A percentile compares a stretch with the other conserved stretches of the same genome.
Conservation (phyloP, 2,113 vertebrate genomes). For the Lutjanus erythropterus region DNA sequence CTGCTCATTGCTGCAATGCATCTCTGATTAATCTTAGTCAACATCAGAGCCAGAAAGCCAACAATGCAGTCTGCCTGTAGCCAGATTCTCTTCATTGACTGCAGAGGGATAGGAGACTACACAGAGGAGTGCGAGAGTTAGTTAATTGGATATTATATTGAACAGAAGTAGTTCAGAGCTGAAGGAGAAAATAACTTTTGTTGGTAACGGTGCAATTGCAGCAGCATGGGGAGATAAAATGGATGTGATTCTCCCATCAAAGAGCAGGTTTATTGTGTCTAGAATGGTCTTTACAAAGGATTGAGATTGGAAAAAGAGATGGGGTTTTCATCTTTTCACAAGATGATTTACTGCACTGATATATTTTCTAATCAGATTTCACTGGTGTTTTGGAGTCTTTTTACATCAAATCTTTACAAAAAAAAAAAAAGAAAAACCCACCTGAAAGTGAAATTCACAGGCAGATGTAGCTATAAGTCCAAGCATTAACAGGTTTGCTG, state of each 20-base stretch:
- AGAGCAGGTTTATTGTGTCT: constrained; percentile 66
- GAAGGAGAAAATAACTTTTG: constrained; percentile 66
- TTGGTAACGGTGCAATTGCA: constrained; percentile 47
- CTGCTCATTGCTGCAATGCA: constrained; percentile 17
- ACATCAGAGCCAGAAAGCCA: constrained; percentile 39
- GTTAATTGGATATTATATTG: constrained; percentile 77
- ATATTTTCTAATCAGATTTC: constrained; percentile 64
- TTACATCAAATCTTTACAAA: constrained; percentile 40
- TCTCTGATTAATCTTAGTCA: constrained; percentile 69
- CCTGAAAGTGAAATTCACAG: constrained; percentile 7
- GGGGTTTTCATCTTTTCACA: constrained; percentile 61
- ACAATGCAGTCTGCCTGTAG: constrained; percentile 46
- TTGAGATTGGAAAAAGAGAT: constrained; percentile 70
- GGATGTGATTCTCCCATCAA: constrained; percentile 70
- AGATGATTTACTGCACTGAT: constrained; percentile 62
- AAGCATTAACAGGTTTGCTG: constrained; percentile 18
- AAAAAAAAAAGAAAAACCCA: not conserved
- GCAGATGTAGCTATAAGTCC: constrained; percentile 14
- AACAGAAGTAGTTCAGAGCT: constrained; percentile 67
- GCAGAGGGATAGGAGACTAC: constrained; percentile 34
- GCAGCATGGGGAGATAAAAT: constrained; percentile 63
- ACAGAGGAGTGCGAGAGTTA: constrained; percentile 49
- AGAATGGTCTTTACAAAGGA: constrained; percentile 60
- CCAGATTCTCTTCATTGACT: constrained; percentile 57
- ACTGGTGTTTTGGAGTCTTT: constrained; percentile 45